Percentiles rank a stretch among this genome's conserved stretches.
Evolutionary conservation across 2,113 vertebrate genomes (phyloP).

Genomic region (human): DNA sequence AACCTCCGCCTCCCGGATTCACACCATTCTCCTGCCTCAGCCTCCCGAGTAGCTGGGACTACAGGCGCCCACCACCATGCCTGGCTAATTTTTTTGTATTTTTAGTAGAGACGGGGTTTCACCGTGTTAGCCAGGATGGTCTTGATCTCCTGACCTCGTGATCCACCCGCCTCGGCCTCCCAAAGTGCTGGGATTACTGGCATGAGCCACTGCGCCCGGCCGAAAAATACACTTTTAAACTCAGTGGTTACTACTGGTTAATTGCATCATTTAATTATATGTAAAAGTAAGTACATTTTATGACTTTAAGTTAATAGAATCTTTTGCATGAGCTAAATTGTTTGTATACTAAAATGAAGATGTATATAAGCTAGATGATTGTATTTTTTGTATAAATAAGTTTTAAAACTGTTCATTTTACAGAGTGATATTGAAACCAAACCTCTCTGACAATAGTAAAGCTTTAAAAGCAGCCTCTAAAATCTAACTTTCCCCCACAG

Average conservation of each 20-base stretch:
- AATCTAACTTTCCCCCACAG: not conserved
- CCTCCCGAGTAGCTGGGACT: too few relatives aligned
- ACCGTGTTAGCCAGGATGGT: too few relatives aligned
- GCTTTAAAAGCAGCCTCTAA: not conserved
- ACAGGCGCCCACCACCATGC: too few relatives aligned
- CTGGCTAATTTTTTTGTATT: too few relatives aligned
- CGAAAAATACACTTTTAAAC: not conserved
- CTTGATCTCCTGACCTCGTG: too few relatives aligned
- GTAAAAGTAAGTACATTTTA: not conserved
- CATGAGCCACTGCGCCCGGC: rapidly evolving
- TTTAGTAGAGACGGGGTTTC: too few relatives aligned
- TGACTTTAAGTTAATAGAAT: not conserved
- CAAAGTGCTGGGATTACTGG: too few relatives aligned
- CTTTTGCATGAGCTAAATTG: not conserved
- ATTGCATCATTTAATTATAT: not conserved
- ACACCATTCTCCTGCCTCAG: too few relatives aligned
- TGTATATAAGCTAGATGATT: not conserved
- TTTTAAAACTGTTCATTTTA: not conserved
- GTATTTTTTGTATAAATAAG: slow-evolving; percentile 4
- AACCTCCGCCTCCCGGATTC: rapidly evolving
- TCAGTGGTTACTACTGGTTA: not conserved
- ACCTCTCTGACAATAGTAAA: not conserved
- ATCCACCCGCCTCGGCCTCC: rapidly evolving
- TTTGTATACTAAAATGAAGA: not conserved
- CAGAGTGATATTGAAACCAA: not conserved